A percentile compares a stretch with the other conserved stretches of the same genome.
Conservation (phyloP, 2,113 vertebrate species). For the Pygathrix nemaeus region DNA sequence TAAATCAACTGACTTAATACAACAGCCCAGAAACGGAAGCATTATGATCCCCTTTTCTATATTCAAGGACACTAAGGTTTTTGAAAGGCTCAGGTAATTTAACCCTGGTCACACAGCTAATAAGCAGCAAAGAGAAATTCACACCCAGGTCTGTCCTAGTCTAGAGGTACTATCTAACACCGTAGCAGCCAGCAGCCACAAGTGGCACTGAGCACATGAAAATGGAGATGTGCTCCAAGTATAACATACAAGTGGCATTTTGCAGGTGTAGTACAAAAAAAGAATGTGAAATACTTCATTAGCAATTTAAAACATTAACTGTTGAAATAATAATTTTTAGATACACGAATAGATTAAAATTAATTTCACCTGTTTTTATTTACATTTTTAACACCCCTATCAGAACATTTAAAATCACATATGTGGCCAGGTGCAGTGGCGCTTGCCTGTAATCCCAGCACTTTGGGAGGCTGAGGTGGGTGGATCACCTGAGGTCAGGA, state of each 20-base stretch:
- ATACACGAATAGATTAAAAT: background rate
- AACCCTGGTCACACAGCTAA: background rate
- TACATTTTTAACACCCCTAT: background rate
- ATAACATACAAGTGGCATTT: background rate
- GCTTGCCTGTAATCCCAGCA: too few relatives aligned
- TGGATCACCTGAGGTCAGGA: too few relatives aligned
- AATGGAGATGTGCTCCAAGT: background rate
- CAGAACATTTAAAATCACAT: background rate
- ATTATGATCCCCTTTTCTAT: background rate
- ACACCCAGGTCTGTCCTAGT: background rate
- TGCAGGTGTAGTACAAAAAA: background rate
- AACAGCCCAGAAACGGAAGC: background rate
- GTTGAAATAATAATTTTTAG: background rate
- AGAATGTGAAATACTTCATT: background rate
- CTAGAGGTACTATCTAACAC: background rate
- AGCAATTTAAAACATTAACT: background rate
- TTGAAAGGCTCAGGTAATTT: background rate
- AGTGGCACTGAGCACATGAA: background rate
- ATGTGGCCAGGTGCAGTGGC: background rate
- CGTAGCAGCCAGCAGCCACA: background rate
- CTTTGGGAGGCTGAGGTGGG: too few relatives aligned
- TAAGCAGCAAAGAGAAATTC: background rate
- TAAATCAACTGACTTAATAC: background rate
- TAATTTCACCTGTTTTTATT: background rate
- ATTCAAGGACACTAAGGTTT: background rate